A percentile compares a stretch with the other conserved stretches of the same genome.
These are phyloP conservation scores for Furnarius figulus DNA, from an alignment of 2,113 vertebrate genomes.

Conservation along the genomic window DNA sequence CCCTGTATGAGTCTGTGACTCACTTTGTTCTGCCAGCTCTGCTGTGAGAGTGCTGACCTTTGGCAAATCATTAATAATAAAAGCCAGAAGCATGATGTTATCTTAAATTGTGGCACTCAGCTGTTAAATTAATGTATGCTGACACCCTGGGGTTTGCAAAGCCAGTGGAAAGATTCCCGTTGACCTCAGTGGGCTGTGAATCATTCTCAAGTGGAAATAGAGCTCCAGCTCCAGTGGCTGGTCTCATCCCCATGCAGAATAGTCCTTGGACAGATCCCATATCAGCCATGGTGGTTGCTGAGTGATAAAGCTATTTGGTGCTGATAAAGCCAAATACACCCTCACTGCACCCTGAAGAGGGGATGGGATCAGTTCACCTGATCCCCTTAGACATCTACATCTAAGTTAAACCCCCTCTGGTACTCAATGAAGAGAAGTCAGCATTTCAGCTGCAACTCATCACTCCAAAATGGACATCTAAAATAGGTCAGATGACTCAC, in stretches of 20 bases:
- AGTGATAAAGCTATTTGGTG: background rate
- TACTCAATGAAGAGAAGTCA: background rate
- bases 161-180: background rate
- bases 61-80: background rate
- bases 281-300: background rate
- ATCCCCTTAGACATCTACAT: background rate
- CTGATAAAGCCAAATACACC: background rate
- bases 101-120: background rate
- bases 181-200: background rate
- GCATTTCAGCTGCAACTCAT: slow-evolving; percentile 37
- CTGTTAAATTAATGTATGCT: background rate
- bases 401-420: background rate
- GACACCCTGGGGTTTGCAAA: background rate
- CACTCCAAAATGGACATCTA: slow-evolving; percentile 14
- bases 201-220: background rate
- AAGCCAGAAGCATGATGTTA: background rate
- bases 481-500: slow-evolving; percentile 53
- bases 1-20: background rate
- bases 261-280: background rate
- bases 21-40: background rate
- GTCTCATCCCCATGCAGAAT: background rate
- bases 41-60: background rate
- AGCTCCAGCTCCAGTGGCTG: background rate
- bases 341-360: background rate
- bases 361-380: background rate